These are phyloP conservation scores for Rousettus madagascariensis DNA, from an alignment of 2,797 vertebrate genomes.

Conservation along the genomic window DNA sequence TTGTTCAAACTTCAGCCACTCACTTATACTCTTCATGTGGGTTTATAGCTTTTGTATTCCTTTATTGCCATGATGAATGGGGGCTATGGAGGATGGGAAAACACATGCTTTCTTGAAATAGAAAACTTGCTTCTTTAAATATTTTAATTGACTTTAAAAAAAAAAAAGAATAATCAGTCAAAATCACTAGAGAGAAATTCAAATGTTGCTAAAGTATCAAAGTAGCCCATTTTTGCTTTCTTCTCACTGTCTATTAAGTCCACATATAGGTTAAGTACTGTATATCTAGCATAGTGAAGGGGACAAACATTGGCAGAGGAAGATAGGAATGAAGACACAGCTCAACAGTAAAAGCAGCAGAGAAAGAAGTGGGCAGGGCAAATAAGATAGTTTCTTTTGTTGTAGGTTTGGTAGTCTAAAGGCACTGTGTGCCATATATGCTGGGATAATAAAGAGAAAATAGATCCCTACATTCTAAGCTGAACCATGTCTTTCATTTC, in stretches of 20 bases:
- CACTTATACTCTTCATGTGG: neutral
- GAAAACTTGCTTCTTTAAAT: slow-evolving; percentile 1
- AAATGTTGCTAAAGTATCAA: neutral
- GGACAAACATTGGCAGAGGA: neutral
- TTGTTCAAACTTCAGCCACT: neutral
- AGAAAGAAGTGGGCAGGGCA: neutral
- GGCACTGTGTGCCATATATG: neutral
- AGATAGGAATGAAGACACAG: neutral
- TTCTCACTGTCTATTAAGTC: neutral
- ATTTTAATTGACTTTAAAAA: neutral
- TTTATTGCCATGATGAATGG: neutral
- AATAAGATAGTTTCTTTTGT: neutral
- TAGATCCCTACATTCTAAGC: neutral
- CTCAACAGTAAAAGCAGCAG: neutral
- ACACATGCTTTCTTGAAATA: neutral
- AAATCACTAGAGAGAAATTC: neutral
- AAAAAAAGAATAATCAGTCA: neutral
- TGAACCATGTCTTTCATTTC: neutral
- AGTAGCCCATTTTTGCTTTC: neutral
- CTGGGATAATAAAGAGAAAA: neutral
- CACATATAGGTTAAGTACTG: neutral
- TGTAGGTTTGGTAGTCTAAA: neutral
- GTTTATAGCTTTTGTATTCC: neutral
- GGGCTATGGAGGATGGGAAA: neutral
- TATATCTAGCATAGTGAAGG: neutral